Evolutionary conservation across 2,888 invertebrate species (phyloP), one percentile per base, ranked within the genome.

Genomic region (Iphiclides podalirius): DNA sequence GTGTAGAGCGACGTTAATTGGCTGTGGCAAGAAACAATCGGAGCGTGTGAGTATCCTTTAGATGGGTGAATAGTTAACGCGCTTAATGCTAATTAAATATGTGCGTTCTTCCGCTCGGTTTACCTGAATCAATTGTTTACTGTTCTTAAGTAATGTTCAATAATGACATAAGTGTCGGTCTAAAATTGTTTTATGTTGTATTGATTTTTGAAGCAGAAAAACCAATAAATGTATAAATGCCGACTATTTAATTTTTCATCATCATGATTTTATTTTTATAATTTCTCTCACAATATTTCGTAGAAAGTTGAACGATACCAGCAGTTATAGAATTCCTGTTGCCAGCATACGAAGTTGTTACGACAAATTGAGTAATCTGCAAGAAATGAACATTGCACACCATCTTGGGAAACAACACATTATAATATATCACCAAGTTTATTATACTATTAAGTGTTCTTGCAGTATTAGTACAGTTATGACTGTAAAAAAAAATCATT

Each of bases 41-140:
- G 77, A 73, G 70, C 79, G 77, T 80, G 76, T 67, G 75, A 79
- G 63, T 63, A 60, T 44, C 43, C 48, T 48, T 44, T 49, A 48
- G 40, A 38, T n/a, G 35, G 40, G 15, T 43, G 17, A 34, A 46
- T 43, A 39, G 47, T 55, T 50, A 49, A 41, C 47, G 33, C 33
- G 38, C 47, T 47, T 37, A 31, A 23, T 40, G 17, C 34, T 37
- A 51, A 47, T 34, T 36, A 4, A 12, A 17, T 31, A 28, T 2
- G 26, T 17, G 20, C 14, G 14, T 28, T n/a, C n/a, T n/a, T n/a
- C n/a, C n/a, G n/a, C n/a, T n/a, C n/a, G n/a, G n/a, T n/a, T n/a
- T n/a, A n/a, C n/a, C n/a, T n/a, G n/a, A n/a, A n/a, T n/a, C n/a
- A n/a, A n/a, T n/a, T n/a, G n/a, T n/a, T n/a, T n/a, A n/a, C n/a